Evolutionary conservation across 2,113 vertebrate species (phyloP).

Genomic region (Chaetodon auriga): DNA sequence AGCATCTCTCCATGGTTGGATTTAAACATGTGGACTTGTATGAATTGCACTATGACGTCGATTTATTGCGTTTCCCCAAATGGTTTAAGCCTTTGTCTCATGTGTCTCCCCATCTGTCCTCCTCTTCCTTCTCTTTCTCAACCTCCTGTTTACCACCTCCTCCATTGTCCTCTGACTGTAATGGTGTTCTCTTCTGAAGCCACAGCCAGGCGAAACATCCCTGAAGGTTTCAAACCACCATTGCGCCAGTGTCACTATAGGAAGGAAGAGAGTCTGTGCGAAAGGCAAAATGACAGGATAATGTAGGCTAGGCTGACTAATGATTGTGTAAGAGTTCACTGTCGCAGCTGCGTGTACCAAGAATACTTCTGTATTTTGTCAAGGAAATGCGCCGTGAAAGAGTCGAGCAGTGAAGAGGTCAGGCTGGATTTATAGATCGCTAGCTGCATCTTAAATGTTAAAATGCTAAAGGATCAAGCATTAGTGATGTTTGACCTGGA

Average conservation of each 20-base stretch:
- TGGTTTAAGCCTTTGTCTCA: conserved; percentile 8
- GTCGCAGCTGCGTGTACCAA: background rate
- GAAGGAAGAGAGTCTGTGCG: conserved; percentile 8
- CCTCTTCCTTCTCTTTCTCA: conserved; percentile 42
- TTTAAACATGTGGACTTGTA: conserved; percentile 1
- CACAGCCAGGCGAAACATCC: conserved; percentile 41
- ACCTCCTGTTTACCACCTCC: conserved; percentile 50
- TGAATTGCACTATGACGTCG: background rate
- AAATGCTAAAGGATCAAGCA: background rate
- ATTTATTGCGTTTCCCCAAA: conserved; percentile 15
- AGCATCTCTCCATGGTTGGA: conserved; percentile 10
- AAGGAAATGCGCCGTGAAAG: background rate
- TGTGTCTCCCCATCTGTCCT: conserved; percentile 34
- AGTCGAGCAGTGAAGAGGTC: conserved; percentile 4
- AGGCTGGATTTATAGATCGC: background rate
- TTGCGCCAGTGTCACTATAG: conserved; percentile 18
- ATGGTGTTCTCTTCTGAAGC: conserved; percentile 12
- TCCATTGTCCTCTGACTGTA: conserved; percentile 48
- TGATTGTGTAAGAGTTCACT: conserved; percentile 9
- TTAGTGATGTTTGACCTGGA: background rate
- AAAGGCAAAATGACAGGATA: conserved; percentile 30
- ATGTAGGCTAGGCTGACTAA: conserved; percentile 3
- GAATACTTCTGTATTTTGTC: background rate
- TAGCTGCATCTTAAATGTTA: conserved; percentile 1
- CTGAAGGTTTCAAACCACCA: conserved; percentile 13